phyloP scores from a whole-genome alignment of 1,140 invertebrate genomes.

The Drosophila mauritiana region DNA sequence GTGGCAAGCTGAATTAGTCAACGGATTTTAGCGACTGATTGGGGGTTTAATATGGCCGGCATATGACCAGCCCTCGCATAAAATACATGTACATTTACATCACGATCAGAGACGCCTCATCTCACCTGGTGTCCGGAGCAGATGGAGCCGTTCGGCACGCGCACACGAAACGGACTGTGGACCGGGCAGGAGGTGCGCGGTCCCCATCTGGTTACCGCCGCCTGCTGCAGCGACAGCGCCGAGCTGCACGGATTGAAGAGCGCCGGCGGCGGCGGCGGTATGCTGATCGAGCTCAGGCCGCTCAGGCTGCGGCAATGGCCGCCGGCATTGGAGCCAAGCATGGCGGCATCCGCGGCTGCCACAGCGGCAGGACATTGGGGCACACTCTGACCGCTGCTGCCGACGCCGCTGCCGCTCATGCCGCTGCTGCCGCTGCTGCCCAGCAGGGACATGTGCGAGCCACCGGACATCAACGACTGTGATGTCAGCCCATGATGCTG shows the following conservation, averaged over 20 bases:
- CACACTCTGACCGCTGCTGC: constrained; percentile 73
- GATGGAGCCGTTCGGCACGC: constrained; percentile 86
- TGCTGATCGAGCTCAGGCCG: constrained; percentile 73
- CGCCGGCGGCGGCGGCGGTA: constrained; percentile 81
- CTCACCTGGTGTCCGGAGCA: constrained; percentile 86
- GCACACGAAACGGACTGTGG: constrained; percentile 87
- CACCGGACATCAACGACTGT: constrained; percentile 84
- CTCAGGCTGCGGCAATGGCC: constrained; percentile 80
- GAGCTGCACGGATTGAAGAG: constrained; percentile 84
- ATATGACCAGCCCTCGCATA: neutral
- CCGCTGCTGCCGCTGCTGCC: constrained; percentile 74
- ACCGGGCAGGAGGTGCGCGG: constrained; percentile 86
- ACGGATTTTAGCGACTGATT: constrained; percentile 73
- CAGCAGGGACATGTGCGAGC: constrained; percentile 81
- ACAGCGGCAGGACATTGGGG: constrained; percentile 50
- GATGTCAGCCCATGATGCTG: constrained; percentile 78
- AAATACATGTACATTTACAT: neutral
- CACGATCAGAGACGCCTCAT: neutral
- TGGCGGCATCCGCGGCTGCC: constrained; percentile 46
- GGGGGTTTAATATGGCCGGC: constrained; percentile 5
- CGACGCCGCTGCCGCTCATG: constrained; percentile 73
- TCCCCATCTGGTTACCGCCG: constrained; percentile 74
- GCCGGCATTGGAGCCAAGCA: neutral
- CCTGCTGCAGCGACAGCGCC: constrained; percentile 70
- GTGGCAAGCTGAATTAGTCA: constrained; percentile 80